phyloP scores from a whole-genome alignment of 2,888 invertebrate genomes.

The Drosophila diplacantha region DNA sequence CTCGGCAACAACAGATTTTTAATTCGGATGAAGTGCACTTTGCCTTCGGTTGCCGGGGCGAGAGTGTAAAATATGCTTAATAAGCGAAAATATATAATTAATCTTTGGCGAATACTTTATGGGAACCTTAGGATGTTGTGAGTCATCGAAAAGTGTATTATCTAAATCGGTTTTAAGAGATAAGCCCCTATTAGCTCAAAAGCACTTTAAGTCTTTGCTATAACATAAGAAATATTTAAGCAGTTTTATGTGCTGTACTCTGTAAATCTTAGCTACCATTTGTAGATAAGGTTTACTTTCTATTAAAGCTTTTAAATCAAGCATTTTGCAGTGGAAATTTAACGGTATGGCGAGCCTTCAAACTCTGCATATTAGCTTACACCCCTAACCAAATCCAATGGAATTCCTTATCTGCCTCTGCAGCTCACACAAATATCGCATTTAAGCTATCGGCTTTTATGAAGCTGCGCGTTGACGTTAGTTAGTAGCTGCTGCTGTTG shows the following conservation, averaged over 20 bases:
- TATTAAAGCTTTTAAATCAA: background rate
- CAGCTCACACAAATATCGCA: constrained; percentile 62
- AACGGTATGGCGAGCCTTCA: background rate
- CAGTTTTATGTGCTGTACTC: background rate
- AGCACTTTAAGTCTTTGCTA: background rate
- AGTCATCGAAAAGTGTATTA: background rate
- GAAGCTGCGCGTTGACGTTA: constrained; percentile 13
- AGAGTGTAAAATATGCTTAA: constrained; percentile 15
- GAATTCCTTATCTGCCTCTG: constrained; percentile 24
- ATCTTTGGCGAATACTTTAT: constrained; percentile 2
- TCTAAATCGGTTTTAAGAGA: background rate
- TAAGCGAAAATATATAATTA: constrained; percentile 20
- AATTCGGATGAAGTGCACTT: constrained; percentile 25
- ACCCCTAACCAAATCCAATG: constrained; percentile 8
- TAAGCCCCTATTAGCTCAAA: background rate
- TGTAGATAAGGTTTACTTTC: too few relatives aligned
- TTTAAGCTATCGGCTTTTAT: constrained; percentile 32
- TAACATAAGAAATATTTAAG: background rate
- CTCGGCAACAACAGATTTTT: constrained; percentile 25
- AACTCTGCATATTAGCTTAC: constrained; percentile 5
- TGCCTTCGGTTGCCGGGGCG: background rate
- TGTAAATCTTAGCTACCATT: background rate
- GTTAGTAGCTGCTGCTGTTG: constrained; percentile 31
- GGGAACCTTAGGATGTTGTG: background rate
- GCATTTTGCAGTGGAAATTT: background rate